These are phyloP conservation scores for Diabrotica balteata DNA, from an alignment of 2,888 invertebrate species.

Conservation along the genomic window DNA sequence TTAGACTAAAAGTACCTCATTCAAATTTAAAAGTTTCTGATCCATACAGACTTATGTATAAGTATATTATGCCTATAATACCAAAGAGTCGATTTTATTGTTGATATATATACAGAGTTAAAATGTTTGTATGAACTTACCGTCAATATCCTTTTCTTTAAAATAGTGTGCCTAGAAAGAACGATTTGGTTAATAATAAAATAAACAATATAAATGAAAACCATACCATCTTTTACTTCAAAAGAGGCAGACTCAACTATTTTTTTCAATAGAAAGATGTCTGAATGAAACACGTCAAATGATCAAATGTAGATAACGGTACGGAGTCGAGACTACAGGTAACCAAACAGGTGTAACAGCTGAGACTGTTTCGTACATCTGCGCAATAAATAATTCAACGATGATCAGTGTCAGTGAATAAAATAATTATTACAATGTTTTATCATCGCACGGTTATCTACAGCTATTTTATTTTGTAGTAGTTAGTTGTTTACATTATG, in stretches of 20 bases:
- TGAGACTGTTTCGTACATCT: not conserved
- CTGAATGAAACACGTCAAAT: constrained; percentile 4
- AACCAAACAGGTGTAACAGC: constrained; percentile 12
- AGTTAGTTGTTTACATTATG: constrained; percentile 13
- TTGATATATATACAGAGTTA: no score
- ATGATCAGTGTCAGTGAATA: not conserved
- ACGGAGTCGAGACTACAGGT: not conserved
- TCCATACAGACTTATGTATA: no score
- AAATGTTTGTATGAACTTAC: constrained; percentile 63
- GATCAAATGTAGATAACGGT: constrained; percentile 1
- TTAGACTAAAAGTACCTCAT: no score
- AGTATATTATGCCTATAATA: no score
- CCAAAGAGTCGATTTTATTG: no score
- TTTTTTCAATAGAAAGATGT: not conserved
- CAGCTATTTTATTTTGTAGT: not conserved
- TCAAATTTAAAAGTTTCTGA: no score
- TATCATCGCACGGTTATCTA: constrained; percentile 1
- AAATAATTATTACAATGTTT: not conserved
- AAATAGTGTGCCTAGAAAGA: constrained; percentile 86
- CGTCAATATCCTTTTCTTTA: constrained; percentile 94
- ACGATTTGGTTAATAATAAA: not conserved
- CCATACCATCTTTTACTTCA: constrained; percentile 38
- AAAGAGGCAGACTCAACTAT: not conserved
- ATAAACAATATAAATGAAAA: constrained; percentile 11
- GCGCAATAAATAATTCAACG: constrained; percentile 10